These are phyloP conservation scores for Salvelinus namaycush DNA, from an alignment of 2,113 vertebrate genomes.

Conservation along the genomic window DNA sequence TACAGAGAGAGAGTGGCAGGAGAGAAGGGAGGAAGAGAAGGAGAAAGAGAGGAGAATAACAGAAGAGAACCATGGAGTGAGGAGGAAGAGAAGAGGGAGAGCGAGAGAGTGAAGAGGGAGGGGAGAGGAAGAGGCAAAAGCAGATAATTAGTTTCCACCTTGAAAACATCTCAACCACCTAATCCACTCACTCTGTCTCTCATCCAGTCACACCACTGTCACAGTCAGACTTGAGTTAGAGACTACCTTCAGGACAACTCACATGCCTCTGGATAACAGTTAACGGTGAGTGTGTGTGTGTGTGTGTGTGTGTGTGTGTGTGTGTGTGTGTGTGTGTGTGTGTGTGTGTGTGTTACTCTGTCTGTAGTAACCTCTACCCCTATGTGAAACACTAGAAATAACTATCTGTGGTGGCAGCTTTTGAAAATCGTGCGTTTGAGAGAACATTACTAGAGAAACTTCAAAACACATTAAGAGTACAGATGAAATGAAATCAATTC, in stretches of 20 bases:
- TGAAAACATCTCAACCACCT: not conserved
- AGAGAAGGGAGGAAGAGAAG: too few relatives aligned
- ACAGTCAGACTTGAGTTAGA: too few relatives aligned
- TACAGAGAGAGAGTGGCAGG: constrained; percentile 47
- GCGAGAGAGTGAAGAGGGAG: not conserved
- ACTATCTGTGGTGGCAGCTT: too few relatives aligned
- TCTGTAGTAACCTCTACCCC: not conserved
- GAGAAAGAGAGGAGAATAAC: not conserved
- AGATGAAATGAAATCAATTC: too few relatives aligned
- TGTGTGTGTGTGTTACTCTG: not conserved
- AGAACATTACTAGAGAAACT: too few relatives aligned
- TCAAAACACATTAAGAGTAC: too few relatives aligned
- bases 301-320: not conserved
- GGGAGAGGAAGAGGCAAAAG: not conserved
- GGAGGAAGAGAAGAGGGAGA: not conserved
- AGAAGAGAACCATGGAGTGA: not conserved
- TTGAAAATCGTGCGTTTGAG: too few relatives aligned
- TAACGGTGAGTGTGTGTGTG: too few relatives aligned
- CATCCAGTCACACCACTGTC: too few relatives aligned
- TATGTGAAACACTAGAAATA: too few relatives aligned
- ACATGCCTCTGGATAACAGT: not conserved
- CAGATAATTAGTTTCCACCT: not conserved
- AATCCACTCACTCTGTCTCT: not conserved
- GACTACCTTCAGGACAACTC: too few relatives aligned
- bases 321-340: not conserved